Conservation (phyloP, 2,797 vertebrate species). For the Aselliscus stoliczkanus region DNA sequence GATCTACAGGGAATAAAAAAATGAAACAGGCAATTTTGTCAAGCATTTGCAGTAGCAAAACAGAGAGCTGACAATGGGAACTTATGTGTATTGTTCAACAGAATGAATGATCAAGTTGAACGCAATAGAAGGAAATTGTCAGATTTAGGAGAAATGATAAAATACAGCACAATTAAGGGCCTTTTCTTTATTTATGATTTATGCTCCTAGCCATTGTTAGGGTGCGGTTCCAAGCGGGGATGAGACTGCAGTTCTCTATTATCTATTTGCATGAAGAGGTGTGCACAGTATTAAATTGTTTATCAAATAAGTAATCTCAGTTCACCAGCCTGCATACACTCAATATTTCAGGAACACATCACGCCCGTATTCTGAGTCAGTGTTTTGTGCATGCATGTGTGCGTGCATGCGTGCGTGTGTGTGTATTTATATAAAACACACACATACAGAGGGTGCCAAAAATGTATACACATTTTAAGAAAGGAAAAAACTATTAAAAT, state of each 20-base stretch:
- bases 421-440: neutral
- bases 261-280: constrained; percentile 33
- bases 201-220: neutral
- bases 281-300: constrained; percentile 30
- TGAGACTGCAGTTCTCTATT: neutral
- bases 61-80: neutral
- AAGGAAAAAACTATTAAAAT: too few species aligned
- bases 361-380: neutral
- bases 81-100: constrained; percentile 38
- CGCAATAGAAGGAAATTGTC: constrained; percentile 30
- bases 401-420: neutral
- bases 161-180: neutral
- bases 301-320: neutral
- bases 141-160: constrained; percentile 14
- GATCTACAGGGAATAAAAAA: constrained; percentile 35
- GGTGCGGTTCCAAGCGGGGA: neutral
- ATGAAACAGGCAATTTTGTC: constrained; percentile 26
- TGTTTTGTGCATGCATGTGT: neutral
- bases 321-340: neutral
- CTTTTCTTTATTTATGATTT: constrained; percentile 33
- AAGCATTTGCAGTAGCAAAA: constrained; percentile 52
- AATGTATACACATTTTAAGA: too few species aligned
- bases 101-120: constrained; percentile 5
- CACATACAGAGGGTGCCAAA: too few species aligned
- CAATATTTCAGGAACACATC: neutral